These are phyloP conservation scores for Speoplatyrhinus poulsoni DNA, from an alignment of 2,113 vertebrate species.

Conservation along the genomic window DNA sequence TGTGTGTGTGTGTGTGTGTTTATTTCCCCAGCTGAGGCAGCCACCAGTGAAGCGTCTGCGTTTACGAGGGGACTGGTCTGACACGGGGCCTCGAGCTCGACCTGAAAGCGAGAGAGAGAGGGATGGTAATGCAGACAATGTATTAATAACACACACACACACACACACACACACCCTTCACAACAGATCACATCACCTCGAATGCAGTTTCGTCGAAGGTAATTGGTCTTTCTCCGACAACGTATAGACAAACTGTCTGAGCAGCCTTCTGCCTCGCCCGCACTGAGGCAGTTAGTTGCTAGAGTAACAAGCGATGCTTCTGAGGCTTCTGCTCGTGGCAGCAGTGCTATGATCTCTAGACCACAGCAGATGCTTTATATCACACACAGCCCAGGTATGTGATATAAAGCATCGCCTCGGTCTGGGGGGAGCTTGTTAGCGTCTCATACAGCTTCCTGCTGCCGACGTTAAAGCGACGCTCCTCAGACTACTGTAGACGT, in stretches of 20 bases:
- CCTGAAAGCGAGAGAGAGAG: slow-evolving; percentile 96
- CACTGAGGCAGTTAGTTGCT: too few relatives aligned
- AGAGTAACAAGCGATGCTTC: too few relatives aligned
- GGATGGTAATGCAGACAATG: slow-evolving; percentile 82
- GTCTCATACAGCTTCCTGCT: neutral
- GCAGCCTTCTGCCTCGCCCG: too few relatives aligned
- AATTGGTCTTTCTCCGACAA: too few relatives aligned
- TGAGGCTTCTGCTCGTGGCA: neutral
- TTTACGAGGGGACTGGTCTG: slow-evolving; percentile 96
- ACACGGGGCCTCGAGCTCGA: slow-evolving; percentile 95
- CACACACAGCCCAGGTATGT: neutral
- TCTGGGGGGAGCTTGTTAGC: slow-evolving; percentile 8
- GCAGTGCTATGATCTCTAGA: neutral
- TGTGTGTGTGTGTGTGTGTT: slow-evolving; percentile 22
- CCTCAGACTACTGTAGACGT: too few relatives aligned
- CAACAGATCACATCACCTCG: neutral
- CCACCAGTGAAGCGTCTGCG: slow-evolving; percentile 95
- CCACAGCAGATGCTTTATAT: neutral
- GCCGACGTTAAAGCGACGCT: neutral
- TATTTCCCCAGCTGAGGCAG: slow-evolving; percentile 83
- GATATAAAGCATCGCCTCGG: neutral
- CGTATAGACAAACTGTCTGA: too few relatives aligned
- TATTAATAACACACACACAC: neutral
- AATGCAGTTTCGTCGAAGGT: too few relatives aligned
- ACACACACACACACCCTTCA: slow-evolving; percentile 12